Evolutionary conservation across 2,797 vertebrate genomes (phyloP).

Genomic region (Limnodromus scolopaceus): DNA sequence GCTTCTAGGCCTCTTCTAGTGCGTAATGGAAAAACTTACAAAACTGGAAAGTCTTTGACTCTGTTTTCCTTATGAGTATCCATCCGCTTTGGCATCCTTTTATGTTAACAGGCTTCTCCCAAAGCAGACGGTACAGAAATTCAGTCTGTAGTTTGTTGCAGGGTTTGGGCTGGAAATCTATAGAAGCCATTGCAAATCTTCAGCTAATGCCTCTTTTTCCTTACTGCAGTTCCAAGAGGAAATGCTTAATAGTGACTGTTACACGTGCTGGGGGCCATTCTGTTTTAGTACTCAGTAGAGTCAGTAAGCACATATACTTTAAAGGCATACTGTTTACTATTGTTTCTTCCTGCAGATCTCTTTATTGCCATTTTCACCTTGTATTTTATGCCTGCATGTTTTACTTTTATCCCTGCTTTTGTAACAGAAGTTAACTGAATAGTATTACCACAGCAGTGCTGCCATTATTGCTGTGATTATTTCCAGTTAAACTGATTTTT

Average conservation of each 20-base stretch:
- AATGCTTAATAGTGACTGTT: background rate
- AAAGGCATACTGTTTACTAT: background rate
- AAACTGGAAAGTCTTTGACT: background rate
- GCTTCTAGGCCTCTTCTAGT: background rate
- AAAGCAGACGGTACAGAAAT: background rate
- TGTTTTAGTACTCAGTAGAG: background rate
- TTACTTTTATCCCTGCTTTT: background rate
- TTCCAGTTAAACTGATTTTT: background rate
- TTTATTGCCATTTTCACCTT: background rate
- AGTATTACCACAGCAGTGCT: background rate
- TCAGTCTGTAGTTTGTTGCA: background rate
- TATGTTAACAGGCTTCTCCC: background rate
- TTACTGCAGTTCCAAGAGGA: background rate
- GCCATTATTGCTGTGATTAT: background rate
- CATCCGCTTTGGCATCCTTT: background rate
- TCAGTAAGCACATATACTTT: background rate
- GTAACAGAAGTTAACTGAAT: background rate
- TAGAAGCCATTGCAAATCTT: background rate
- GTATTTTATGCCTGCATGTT: background rate
- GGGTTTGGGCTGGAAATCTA: background rate
- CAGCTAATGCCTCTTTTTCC: background rate
- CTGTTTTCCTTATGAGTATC: background rate
- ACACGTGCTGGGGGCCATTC: background rate
- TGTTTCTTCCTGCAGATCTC: background rate
- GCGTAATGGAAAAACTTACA: background rate